Evolutionary conservation across 2,888 invertebrate species (phyloP).

Genomic region (Podotricha telesiphe): DNA sequence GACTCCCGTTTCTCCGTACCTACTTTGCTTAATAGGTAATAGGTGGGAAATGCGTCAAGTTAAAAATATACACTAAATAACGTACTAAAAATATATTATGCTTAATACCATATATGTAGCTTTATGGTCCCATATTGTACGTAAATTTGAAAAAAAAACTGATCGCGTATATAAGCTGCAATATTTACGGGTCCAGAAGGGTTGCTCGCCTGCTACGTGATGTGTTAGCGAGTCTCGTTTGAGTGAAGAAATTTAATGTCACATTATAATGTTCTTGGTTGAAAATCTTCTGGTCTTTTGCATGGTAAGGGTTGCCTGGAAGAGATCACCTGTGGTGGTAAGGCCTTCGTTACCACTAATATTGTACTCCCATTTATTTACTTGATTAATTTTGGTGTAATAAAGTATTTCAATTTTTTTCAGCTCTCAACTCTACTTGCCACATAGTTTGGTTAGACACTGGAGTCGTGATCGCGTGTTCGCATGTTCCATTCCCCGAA

Average conservation of each 20-base stretch:
- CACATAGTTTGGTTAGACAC: too few species aligned
- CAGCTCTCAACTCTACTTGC: too few species aligned
- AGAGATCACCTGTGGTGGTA: too few species aligned
- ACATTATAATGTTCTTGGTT: slow-evolving; percentile 44
- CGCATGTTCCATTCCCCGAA: too few species aligned
- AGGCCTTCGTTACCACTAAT: too few species aligned
- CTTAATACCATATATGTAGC: not conserved
- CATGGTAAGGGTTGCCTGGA: too few species aligned
- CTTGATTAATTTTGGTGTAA: too few species aligned
- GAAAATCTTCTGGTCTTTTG: too few species aligned
- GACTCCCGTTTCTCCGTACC: not conserved
- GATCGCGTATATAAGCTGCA: slow-evolving; percentile 68
- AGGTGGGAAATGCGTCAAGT: not conserved
- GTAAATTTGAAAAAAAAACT: slow-evolving; percentile 68
- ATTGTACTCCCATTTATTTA: too few species aligned
- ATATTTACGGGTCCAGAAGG: slow-evolving; percentile 74
- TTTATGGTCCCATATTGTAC: slow-evolving; percentile 52
- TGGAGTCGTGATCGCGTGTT: too few species aligned
- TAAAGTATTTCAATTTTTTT: too few species aligned
- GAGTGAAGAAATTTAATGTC: slow-evolving; percentile 21
- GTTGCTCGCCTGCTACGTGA: slow-evolving; percentile 59
- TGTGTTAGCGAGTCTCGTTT: slow-evolving; percentile 57
- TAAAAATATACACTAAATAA: not conserved
- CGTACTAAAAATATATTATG: not conserved
- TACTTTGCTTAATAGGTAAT: not conserved